Evolutionary conservation across 2,888 invertebrate species (phyloP).

Genomic region (Lottia gigantea): DNA sequence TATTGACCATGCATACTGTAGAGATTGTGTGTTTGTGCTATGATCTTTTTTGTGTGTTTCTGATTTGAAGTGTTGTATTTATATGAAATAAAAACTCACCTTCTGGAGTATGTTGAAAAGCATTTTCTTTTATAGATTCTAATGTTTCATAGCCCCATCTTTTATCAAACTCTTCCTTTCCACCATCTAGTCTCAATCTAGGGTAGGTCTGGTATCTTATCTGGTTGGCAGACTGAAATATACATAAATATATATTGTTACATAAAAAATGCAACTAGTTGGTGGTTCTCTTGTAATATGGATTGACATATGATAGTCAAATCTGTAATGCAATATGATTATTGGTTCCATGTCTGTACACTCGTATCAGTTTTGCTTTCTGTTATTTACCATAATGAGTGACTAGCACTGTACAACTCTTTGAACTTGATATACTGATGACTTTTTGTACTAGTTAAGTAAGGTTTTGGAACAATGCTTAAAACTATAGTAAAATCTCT

Average conservation of each 20-base stretch:
- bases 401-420: not conserved
- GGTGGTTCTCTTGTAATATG: no score
- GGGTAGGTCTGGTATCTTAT: slow-evolving; percentile 70
- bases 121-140: slow-evolving; percentile 58
- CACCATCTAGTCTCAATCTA: slow-evolving; percentile 78
- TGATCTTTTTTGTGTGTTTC: not conserved
- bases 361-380: not conserved
- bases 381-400: not conserved
- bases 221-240: slow-evolving; percentile 39
- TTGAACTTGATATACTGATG: no score
- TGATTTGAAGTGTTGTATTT: not conserved
- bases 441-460: no score
- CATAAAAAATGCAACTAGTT: no score
- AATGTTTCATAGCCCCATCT: slow-evolving; percentile 75
- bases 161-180: slow-evolving; percentile 74
- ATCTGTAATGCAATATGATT: not conserved
- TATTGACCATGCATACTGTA: no score
- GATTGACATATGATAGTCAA: not conserved
- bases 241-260: not conserved
- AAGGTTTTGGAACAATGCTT: no score
- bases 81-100: no score
- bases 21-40: no score
- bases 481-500: no score
- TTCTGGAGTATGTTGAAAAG: slow-evolving; percentile 32
- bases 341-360: not conserved